A percentile compares a stretch with the other conserved stretches of the same genome.
Conservation (phyloP, 1,140 invertebrate species). For the Tetragnatha versicolor region DNA sequence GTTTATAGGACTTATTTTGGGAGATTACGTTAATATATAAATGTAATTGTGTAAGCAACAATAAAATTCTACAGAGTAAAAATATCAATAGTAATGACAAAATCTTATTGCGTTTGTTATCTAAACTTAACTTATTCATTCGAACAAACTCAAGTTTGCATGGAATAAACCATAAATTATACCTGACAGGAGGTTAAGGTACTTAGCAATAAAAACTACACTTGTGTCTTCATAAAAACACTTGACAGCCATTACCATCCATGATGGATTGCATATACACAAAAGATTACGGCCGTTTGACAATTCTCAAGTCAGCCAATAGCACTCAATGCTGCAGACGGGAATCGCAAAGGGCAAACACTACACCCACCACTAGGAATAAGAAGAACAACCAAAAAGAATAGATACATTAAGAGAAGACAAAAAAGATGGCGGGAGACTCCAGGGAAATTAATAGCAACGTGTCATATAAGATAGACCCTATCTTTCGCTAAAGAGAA, state of each 20-base stretch:
- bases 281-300: neutral
- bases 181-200: too few species aligned
- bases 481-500: slow-evolving; percentile 46
- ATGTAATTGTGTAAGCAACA: too few species aligned
- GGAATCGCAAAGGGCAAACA: slow-evolving; percentile 27
- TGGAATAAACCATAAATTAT: too few species aligned
- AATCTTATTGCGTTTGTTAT: too few species aligned
- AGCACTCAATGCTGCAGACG: neutral
- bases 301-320: neutral
- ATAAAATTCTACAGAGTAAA: too few species aligned
- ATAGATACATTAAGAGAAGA: slow-evolving; percentile 48
- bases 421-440: slow-evolving; percentile 22
- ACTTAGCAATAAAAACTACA: too few species aligned
- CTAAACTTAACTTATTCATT: too few species aligned
- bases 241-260: neutral
- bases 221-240: neutral
- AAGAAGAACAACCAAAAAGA: slow-evolving; percentile 17
- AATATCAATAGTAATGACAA: too few species aligned
- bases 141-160: too few species aligned
- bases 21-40: too few species aligned
- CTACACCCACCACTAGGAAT: slow-evolving; percentile 19
- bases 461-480: slow-evolving; percentile 53
- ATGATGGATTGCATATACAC: neutral
- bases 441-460: slow-evolving; percentile 53
- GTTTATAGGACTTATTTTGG: too few species aligned